Evolutionary conservation across 2,888 invertebrate genomes (phyloP).

Genomic region (Acanthosepion pharaonis): DNA sequence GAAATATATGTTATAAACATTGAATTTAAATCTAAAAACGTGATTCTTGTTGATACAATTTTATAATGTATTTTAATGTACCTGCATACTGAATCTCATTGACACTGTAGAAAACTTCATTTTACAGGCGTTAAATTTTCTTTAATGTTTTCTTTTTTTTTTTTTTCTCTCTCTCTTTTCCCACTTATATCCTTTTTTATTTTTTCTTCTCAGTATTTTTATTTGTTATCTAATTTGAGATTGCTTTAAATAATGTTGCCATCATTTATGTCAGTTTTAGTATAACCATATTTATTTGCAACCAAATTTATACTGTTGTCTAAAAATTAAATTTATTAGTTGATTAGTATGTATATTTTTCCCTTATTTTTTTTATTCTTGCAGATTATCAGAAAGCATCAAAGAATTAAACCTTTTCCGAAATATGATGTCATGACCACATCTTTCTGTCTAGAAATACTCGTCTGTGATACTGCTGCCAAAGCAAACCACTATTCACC

Average conservation of each 20-base stretch:
- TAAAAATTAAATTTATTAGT: background rate
- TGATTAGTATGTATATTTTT: background rate
- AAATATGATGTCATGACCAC: constrained; percentile 53
- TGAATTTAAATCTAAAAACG: no score
- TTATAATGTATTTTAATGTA: no score
- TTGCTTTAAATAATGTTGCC: background rate
- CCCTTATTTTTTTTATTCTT: constrained; percentile 52
- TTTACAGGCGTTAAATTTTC: no score
- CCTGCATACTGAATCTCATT: no score
- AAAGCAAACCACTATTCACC: constrained; percentile 39
- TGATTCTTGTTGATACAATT: no score
- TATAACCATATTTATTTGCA: background rate
- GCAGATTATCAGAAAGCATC: constrained; percentile 73
- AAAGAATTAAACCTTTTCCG: constrained; percentile 70
- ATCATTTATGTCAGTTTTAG: background rate
- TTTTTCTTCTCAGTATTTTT: no score
- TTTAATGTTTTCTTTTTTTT: no score
- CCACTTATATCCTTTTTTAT: no score
- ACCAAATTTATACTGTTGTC: background rate
- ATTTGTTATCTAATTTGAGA: no score
- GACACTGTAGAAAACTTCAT: no score
- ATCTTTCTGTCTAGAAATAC: background rate
- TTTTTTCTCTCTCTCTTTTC: no score
- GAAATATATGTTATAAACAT: no score
- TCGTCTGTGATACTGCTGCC: constrained; percentile 44